phyloP scores from a whole-genome alignment of 2,888 invertebrate species.

The Oxystoma pomonae region DNA sequence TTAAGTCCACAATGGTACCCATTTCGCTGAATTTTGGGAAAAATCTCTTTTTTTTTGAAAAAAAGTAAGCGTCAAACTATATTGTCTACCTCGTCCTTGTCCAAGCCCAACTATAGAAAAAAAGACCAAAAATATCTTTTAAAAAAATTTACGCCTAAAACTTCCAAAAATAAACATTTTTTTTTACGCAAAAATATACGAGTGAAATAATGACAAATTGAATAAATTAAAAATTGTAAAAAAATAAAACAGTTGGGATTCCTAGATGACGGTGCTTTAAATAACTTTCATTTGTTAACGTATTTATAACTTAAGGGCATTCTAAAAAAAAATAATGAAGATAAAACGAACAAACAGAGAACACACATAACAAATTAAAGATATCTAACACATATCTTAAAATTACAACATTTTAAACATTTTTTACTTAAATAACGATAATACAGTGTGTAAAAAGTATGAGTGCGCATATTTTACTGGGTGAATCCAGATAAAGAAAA shows the following conservation, averaged over 20 bases:
- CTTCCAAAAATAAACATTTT: slow-evolving; percentile 20
- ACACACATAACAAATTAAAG: too few species aligned
- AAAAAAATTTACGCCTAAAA: slow-evolving; percentile 19
- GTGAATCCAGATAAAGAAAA: too few species aligned
- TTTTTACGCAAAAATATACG: slow-evolving; percentile 9
- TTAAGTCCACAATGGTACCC: too few species aligned
- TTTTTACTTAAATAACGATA: too few species aligned
- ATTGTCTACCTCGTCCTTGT: slow-evolving; percentile 79
- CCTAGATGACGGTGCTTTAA: neutral
- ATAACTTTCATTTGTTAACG: too few species aligned
- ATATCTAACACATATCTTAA: too few species aligned
- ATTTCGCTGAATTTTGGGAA: neutral
- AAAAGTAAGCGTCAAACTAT: slow-evolving; percentile 33
- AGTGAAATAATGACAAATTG: neutral
- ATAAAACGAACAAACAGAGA: too few species aligned
- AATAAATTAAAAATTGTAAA: neutral
- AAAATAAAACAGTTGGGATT: neutral
- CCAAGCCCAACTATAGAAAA: slow-evolving; percentile 78
- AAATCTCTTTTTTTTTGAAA: neutral
- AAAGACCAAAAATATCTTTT: slow-evolving; percentile 31
- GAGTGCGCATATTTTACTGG: too few species aligned
- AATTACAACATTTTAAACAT: too few species aligned
- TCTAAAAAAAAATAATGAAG: too few species aligned
- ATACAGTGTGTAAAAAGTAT: too few species aligned
- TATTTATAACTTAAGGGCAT: too few species aligned